phyloP scores from a whole-genome alignment of 2,888 invertebrate species.

The Abrostola tripartita region DNA sequence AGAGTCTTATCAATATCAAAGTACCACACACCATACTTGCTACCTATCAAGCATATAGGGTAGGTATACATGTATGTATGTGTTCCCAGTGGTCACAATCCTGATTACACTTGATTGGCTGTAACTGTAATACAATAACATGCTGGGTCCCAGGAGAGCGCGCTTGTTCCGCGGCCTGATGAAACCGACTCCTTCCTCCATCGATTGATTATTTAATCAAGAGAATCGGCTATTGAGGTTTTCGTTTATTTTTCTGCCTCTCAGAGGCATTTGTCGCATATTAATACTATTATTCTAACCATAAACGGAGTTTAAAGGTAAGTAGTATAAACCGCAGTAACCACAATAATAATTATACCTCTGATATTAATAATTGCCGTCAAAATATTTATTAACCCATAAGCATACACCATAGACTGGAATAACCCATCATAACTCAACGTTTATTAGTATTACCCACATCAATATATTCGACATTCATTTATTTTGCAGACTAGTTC shows the following conservation, averaged over 20 bases:
- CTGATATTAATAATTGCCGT: too few species aligned
- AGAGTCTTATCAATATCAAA: too few species aligned
- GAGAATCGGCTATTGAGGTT: background rate
- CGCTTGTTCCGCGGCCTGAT: background rate
- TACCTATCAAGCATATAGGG: background rate
- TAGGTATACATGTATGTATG: background rate
- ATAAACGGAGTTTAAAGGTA: too few species aligned
- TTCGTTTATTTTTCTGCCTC: background rate
- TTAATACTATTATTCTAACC: too few species aligned
- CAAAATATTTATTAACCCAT: too few species aligned
- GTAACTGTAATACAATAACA: background rate
- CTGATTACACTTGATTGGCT: slow-evolving; percentile 1
- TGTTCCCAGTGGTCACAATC: background rate
- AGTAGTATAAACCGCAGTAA: too few species aligned
- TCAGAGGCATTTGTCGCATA: too few species aligned
- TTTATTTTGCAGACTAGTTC: slow-evolving; percentile 2
- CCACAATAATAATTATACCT: too few species aligned
- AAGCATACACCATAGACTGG: too few species aligned
- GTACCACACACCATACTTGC: too few species aligned
- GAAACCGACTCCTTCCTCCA: background rate
- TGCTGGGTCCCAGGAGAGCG: background rate
- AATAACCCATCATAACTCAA: too few species aligned
- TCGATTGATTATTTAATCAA: background rate
- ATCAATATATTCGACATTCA: slow-evolving; percentile 2
- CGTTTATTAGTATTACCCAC: background rate